phyloP scores from a whole-genome alignment of 2,888 invertebrate genomes.

The Isoperla grammatica region DNA sequence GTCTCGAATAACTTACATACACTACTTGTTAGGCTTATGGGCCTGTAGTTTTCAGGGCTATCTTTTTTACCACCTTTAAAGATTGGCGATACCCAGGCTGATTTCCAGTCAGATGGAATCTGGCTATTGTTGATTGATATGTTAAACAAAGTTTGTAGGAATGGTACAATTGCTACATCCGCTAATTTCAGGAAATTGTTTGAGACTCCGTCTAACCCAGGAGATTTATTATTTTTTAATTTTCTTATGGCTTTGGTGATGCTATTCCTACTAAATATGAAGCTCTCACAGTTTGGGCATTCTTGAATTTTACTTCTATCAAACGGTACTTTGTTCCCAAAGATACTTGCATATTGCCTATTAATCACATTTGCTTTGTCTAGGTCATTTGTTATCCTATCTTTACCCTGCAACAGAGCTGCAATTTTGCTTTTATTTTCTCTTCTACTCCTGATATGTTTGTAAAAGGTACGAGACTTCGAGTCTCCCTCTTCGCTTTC shows the following conservation, averaged over 20 bases:
- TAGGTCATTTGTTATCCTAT: neutral
- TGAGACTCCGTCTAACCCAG: neutral
- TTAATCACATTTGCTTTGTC: neutral
- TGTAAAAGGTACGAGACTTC: neutral
- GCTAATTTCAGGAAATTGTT: neutral
- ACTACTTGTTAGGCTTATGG: constrained; percentile 2
- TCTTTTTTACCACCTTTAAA: constrained; percentile 6
- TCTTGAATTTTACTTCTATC: constrained; percentile 44
- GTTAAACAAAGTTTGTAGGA: neutral
- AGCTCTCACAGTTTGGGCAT: constrained; percentile 41
- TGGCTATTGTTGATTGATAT: neutral
- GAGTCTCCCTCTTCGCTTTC: neutral
- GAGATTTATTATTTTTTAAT: constrained; percentile 34
- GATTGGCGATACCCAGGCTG: constrained; percentile 1
- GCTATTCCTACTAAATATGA: constrained; percentile 36
- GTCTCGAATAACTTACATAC: neutral
- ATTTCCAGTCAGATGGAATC: constrained; percentile 10
- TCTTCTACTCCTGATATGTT: neutral
- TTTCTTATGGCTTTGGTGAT: constrained; percentile 38
- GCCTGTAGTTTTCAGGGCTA: constrained; percentile 11
- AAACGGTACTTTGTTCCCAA: constrained; percentile 32
- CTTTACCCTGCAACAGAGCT: neutral
- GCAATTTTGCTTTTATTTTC: neutral
- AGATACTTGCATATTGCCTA: constrained; percentile 17
- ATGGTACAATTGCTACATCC: neutral